These are phyloP conservation scores for Dasysyrphus albostriatus DNA, from an alignment of 2,888 invertebrate genomes.

Conservation along the genomic window DNA sequence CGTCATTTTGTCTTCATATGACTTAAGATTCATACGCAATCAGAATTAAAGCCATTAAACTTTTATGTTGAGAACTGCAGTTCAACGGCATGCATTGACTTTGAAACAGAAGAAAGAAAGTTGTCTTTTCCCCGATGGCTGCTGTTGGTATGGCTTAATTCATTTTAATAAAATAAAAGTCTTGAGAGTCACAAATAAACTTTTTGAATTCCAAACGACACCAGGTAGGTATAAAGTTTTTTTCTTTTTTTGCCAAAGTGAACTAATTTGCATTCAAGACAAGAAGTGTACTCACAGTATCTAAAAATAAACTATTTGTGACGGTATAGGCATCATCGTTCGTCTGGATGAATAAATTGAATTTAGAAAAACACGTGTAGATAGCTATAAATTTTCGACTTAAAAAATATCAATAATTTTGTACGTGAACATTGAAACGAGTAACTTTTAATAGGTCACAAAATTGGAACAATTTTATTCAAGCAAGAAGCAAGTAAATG, in stretches of 20 bases:
- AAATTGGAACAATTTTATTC: neutral
- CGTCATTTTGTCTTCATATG: neutral
- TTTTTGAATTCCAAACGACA: neutral
- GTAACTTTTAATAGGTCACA: neutral
- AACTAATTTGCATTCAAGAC: neutral
- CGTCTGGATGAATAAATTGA: neutral
- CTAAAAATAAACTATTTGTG: constrained; percentile 1
- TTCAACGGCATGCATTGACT: constrained; percentile 5
- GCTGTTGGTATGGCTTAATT: neutral
- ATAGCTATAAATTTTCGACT: neutral
- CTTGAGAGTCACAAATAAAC: neutral
- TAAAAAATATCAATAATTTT: neutral
- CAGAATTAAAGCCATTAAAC: neutral
- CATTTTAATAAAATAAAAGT: constrained; percentile 8
- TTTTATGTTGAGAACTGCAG: neutral
- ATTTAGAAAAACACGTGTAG: constrained; percentile 8
- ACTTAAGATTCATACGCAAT: neutral
- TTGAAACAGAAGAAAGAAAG: constrained; percentile 11
- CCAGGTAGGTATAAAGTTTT: neutral
- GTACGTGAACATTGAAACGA: neutral
- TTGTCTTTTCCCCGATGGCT: neutral
- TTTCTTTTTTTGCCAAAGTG: neutral
- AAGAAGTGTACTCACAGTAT: neutral
- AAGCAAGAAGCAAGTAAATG: no score
- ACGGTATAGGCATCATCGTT: neutral